phyloP scores from a whole-genome alignment of 2,797 vertebrate species.

The Sylvia borin region DNA sequence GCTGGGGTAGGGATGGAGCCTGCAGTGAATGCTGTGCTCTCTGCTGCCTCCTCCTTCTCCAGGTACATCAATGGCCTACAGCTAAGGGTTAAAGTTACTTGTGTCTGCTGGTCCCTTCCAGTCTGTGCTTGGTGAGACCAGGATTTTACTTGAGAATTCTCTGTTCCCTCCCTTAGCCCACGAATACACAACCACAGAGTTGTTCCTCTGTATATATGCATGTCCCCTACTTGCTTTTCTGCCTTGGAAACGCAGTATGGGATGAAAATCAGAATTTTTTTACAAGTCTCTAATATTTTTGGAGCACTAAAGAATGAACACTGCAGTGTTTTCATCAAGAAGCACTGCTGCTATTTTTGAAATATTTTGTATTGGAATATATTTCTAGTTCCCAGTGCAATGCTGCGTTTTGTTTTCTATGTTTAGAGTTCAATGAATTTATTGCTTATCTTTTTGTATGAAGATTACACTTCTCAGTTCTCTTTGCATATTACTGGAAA shows the following conservation, averaged over 20 bases:
- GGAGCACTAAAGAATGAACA: neutral
- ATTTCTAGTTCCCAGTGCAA: conserved; percentile 28
- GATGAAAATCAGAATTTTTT: neutral
- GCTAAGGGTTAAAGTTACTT: neutral
- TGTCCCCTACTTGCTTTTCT: neutral
- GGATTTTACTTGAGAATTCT: neutral
- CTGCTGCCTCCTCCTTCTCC: neutral
- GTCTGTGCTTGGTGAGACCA: neutral
- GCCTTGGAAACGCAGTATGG: neutral
- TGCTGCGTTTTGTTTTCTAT: conserved; percentile 7
- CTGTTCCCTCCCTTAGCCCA: neutral
- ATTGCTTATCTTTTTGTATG: conserved; percentile 27
- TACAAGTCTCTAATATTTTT: neutral
- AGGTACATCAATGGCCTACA: neutral
- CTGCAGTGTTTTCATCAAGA: neutral
- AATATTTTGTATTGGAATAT: neutral
- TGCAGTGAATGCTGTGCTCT: neutral
- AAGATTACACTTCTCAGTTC: neutral
- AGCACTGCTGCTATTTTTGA: neutral
- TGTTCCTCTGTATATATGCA: neutral
- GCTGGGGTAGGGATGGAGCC: neutral
- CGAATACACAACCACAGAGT: neutral
- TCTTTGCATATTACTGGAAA: conserved; percentile 25
- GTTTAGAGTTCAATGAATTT: neutral
- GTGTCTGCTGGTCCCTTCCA: neutral